Evolutionary conservation across 2,797 vertebrate genomes (phyloP), one percentile per base, ranked within the genome.

Genomic region (Pseudocheirus occidentalis): DNA sequence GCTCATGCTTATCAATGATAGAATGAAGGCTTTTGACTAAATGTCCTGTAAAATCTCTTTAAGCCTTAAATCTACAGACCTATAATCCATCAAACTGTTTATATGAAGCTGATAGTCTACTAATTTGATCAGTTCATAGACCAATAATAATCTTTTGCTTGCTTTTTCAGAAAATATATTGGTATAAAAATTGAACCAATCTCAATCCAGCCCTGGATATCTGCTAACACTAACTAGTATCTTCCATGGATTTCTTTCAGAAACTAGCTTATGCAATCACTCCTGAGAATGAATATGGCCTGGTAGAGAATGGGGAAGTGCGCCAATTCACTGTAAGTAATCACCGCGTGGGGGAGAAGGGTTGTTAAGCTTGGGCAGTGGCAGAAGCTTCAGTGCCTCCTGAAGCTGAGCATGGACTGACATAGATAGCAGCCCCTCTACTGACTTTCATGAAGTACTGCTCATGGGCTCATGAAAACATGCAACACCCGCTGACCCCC

Each of bases 191-290:
- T 11, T 87, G 31, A 87, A 24, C 40, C 73, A 87, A 87, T 50
- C 7, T 46, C 21, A 87, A 11, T 62, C n/a, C 59, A 0, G 0
- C 13, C 12, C 91, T 58, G 13, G 73, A 0, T 0, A 5, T 5
- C 27, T 55, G 5, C 1, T 55, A 87, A 87, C 24, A 46, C 24
- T 87, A 50, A 87, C 21, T 87, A 87, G 18, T 46, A 87, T 87
- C 40, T 87, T 87, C 73, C 73, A 27, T 87, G 73, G 66, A 46
- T 96, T 46, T 57, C 92, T 96, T 97, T 55, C 55, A 99, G 99
- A 99, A 99, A 98, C 97, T 99, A 97, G 99, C 99, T 55, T 99
- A 99, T 14, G 99, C 99, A 96, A 99, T 99, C 98, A 99, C 99
- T 1, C 99, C 99, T 0, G 99, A 99, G 98, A 99, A 98, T 56